A percentile compares a stretch with the other conserved stretches of the same genome.
These are phyloP conservation scores for Drosophila biarmipes DNA, from an alignment of 1,140 invertebrate species.

Conservation along the genomic window DNA sequence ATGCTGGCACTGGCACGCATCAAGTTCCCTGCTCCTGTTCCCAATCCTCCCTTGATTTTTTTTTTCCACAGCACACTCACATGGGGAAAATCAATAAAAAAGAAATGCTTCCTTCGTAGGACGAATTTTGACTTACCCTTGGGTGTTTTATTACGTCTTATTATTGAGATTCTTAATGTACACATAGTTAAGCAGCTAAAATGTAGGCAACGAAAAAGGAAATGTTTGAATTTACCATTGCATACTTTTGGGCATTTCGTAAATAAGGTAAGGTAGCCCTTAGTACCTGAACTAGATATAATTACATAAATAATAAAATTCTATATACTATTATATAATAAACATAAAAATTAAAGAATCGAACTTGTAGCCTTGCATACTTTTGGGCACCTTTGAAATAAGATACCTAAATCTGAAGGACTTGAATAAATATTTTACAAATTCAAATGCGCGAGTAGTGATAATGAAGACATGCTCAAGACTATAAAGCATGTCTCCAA, in stretches of 20 bases:
- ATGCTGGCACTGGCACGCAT: constrained; percentile 63
- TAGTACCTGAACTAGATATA: background rate
- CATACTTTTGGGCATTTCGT: background rate
- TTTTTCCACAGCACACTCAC: constrained; percentile 11
- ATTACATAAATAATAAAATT: background rate
- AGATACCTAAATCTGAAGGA: no score
- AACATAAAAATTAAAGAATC: no score
- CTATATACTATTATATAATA: background rate
- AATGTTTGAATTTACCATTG: background rate
- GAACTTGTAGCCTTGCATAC: no score
- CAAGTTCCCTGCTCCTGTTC: constrained; percentile 35
- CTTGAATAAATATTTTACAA: no score
- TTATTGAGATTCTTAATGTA: background rate
- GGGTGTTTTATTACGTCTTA: background rate
- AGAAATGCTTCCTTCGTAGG: background rate
- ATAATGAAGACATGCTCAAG: no score
- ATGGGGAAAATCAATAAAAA: constrained; percentile 47
- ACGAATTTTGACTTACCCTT: constrained; percentile 5
- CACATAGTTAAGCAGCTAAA: background rate
- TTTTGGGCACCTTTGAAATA: no score
- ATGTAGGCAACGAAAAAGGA: background rate
- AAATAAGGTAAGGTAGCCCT: background rate
- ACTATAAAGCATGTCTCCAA: background rate
- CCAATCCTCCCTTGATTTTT: background rate
- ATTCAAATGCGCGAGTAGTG: no score